Base-by-base conservation (phyloP, 2,113 vertebrate species). In the Sceloporus undulatus region DNA sequence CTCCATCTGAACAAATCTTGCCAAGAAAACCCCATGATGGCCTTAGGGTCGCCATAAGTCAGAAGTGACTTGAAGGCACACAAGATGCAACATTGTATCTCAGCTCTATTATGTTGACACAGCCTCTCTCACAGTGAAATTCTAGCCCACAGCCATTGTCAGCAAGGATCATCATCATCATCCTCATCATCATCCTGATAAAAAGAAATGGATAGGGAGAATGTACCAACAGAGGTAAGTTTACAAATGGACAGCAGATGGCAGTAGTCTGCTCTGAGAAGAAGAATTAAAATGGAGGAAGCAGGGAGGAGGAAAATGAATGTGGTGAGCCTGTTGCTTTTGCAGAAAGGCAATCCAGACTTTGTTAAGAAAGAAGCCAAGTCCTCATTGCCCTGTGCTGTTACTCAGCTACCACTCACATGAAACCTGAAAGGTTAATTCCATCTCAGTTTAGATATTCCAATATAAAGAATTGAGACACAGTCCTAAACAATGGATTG, bases 161-260 rank as follows among this genome's bases (percentile, higher is more conserved):
- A 3, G 42, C 11, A 52, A 11, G 75, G 40, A 77, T 2, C 54
- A 9, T 34, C 19, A 38, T 9, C n/a, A 75, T 16, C 42, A 48
- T 48, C 42, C 3, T 48, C 42, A 48, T 48, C 54, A 5, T 34
- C 19, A 23, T 9, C n/a, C 56, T 16, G 71, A 1, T 38, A 65
- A 48, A 66, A 85, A 40, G 2, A 83, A 34, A 52, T 85, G 40
- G 2, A 5, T 23, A 56, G 42, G 70, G 83, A 27, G 1, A 27
- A 27, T 79, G 52, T 52, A 18, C 68, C 42, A 34, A 38, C 4
- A 18, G 27, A 4, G 4, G 56, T 5, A 48, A 75, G 7, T 80
- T 19, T 65, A 65, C 68, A 74, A 65, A n/a, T 76, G 88, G 59
- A 56, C 88, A 85, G 84, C 59, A 89, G 88, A 40, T 89, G 84